Base-by-base conservation (phyloP, 2,113 vertebrate species). In the Synchiropus splendidus region DNA sequence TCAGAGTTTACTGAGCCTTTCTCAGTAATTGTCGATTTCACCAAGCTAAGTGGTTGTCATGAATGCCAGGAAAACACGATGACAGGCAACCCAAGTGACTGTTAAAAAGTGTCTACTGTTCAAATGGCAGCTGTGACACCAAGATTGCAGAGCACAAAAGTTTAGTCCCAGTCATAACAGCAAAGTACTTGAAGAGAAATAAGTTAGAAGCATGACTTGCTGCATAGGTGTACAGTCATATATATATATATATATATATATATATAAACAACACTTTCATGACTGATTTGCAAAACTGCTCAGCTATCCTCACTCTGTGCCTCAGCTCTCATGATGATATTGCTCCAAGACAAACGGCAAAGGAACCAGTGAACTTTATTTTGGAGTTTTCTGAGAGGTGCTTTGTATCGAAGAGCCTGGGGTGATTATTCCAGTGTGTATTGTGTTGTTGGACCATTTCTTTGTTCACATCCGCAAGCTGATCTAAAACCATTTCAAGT, bases 391-490 rank as follows among this genome's bases (percentile, higher is more conserved):
- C 67, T 70, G 56, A 72, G 61, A 62, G 58, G 57, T 69, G 59
- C 68, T 77, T 66, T 66, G 67, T 62, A 64, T 67, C 74, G 66
- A 52, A 66, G 60, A 54, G 52, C 72, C 72, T 51, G 65, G 76
- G 72, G 76, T 79, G 61, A 76, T 64, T 64, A 61, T 72, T 65
- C 72, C 74, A 64, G 50, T 72, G 74, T 64, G 75, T 58, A 73
- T 78, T 73, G 64, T 59, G 56, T 45, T 71, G 69, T 58, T 74
- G 70, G 72, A 72, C 67, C 59, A 59, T 55, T 67, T 72, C 54
- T 67, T 61, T 52, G 69, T 73, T 77, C 68, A 62, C 58, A 70
- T 75, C 75, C 54, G 31, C 64, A 59, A 73, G 60, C 68, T 72
- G 61, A 58, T 72, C 45, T 49, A 58, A 62, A 68, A 46, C 73